Conservation (phyloP, 2,113 vertebrate genomes). For the Neodontobutis hainanensis region DNA sequence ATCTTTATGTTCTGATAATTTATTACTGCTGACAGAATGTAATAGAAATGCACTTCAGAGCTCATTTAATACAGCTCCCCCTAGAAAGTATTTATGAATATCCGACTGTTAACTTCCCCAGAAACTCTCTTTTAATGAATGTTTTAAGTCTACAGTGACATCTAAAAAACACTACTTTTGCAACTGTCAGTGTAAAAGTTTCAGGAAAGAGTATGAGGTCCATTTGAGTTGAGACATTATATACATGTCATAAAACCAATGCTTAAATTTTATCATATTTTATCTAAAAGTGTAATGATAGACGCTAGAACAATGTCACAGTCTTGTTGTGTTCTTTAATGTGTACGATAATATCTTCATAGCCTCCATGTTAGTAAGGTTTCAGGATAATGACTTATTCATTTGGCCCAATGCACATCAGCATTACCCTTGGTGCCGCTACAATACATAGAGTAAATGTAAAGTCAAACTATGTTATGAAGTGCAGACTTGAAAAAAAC, state of each 20-base stretch:
- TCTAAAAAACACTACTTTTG: neutral
- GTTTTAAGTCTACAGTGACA: constrained; percentile 9
- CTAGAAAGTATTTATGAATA: constrained; percentile 44
- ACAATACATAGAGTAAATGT: constrained; percentile 23
- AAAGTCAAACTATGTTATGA: constrained; percentile 47
- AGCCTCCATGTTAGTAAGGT: constrained; percentile 33
- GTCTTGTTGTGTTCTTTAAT: constrained; percentile 11
- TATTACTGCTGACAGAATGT: constrained; percentile 46
- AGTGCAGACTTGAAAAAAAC: constrained; percentile 26
- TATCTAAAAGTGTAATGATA: no score
- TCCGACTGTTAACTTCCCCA: constrained; percentile 14
- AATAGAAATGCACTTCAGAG: constrained; percentile 59
- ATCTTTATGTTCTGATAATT: constrained; percentile 51
- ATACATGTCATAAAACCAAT: no score
- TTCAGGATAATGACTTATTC: constrained; percentile 33
- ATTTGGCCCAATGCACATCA: constrained; percentile 30
- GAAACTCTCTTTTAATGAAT: constrained; percentile 18
- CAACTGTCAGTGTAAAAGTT: no score
- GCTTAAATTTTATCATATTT: no score
- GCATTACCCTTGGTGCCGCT: constrained; percentile 24
- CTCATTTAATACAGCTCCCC: constrained; percentile 31
- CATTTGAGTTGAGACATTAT: neutral
- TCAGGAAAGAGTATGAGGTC: no score
- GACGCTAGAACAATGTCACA: neutral
- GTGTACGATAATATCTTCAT: neutral